phyloP scores from a whole-genome alignment of 1,140 invertebrate genomes.

The Hyles euphorbiae region DNA sequence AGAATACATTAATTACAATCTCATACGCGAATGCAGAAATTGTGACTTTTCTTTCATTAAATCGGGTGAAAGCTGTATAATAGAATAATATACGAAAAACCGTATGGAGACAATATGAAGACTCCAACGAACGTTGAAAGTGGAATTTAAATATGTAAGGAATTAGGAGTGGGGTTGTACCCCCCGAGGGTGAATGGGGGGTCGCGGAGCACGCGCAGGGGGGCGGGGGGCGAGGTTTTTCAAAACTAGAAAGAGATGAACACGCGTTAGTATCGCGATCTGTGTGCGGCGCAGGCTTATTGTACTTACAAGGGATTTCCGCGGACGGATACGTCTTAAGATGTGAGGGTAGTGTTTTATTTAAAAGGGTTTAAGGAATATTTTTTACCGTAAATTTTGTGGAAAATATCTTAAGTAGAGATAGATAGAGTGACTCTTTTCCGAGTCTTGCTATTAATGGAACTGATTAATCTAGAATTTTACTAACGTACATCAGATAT shows the following conservation, averaged over 20 bases:
- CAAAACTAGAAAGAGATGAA: slow-evolving; percentile 74
- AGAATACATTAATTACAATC: too few species aligned
- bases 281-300: slow-evolving; percentile 32
- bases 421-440: not conserved
- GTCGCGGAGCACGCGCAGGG: slow-evolving; percentile 16
- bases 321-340: slow-evolving; percentile 45
- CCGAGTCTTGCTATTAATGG: too few species aligned
- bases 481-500: too few species aligned
- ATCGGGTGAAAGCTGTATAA: slow-evolving; percentile 19
- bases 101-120: slow-evolving; percentile 68
- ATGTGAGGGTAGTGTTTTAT: slow-evolving; percentile 18
- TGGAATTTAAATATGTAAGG: slow-evolving; percentile 75
- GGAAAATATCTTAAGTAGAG: too few species aligned
- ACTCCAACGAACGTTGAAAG: slow-evolving; percentile 58
- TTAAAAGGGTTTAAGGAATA: too few species aligned
- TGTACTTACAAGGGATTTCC: slow-evolving; percentile 19
- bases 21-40: too few species aligned
- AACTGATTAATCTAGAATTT: too few species aligned
- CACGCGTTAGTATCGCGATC: slow-evolving; percentile 71
- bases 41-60: slow-evolving; percentile 1
- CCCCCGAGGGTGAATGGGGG: slow-evolving; percentile 6
- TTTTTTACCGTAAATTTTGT: too few species aligned
- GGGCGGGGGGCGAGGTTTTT: slow-evolving; percentile 47
- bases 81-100: slow-evolving; percentile 47
- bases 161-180: slow-evolving; percentile 57